Percentiles rank a stretch among this genome's conserved stretches.
Evolutionary conservation across 2,888 invertebrate species (phyloP).

Genomic region (Brenthis ino): DNA sequence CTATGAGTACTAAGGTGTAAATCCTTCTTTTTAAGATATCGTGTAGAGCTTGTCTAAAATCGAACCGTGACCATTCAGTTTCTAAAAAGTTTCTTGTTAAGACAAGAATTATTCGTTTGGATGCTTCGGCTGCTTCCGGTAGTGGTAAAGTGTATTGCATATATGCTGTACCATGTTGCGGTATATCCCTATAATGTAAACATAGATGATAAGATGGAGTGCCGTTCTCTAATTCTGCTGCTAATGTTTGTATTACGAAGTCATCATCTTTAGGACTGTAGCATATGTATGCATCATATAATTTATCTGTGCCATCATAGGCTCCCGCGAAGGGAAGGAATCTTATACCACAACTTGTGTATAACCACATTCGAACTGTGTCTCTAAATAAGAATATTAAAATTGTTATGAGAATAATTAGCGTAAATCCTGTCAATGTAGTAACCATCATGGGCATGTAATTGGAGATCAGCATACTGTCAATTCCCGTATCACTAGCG

Average conservation of each 20-base stretch:
- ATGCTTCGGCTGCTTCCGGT: conserved; percentile 94
- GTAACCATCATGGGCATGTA: conserved; percentile 92
- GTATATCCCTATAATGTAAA: conserved; percentile 93
- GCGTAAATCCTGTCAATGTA: conserved; percentile 88
- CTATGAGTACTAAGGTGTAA: conserved; percentile 92
- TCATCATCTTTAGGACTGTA: conserved; percentile 96
- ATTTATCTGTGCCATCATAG: conserved; percentile 91
- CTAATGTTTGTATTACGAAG: conserved; percentile 93
- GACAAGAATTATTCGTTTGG: conserved; percentile 92
- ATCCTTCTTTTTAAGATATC: conserved; percentile 92
- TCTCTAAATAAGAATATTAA: conserved; percentile 93
- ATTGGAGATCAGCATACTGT: conserved; percentile 90
- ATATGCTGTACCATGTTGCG: conserved; percentile 85
- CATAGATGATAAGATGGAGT: conserved; percentile 91
- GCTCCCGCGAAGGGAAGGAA: conserved; percentile 88
- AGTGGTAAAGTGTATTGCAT: conserved; percentile 88
- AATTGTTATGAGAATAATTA: conserved; percentile 88
- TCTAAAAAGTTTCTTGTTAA: conserved; percentile 93
- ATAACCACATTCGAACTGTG: conserved; percentile 93
- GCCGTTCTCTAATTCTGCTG: conserved; percentile 92
- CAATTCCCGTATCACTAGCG: conserved; percentile 90
- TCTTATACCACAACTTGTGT: conserved; percentile 92
- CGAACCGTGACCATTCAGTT: conserved; percentile 96
- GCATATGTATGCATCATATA: conserved; percentile 96
- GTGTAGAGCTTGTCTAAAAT: conserved; percentile 94